phyloP scores from a whole-genome alignment of 2,888 invertebrate genomes.

The Falcaria lacertinaria region DNA sequence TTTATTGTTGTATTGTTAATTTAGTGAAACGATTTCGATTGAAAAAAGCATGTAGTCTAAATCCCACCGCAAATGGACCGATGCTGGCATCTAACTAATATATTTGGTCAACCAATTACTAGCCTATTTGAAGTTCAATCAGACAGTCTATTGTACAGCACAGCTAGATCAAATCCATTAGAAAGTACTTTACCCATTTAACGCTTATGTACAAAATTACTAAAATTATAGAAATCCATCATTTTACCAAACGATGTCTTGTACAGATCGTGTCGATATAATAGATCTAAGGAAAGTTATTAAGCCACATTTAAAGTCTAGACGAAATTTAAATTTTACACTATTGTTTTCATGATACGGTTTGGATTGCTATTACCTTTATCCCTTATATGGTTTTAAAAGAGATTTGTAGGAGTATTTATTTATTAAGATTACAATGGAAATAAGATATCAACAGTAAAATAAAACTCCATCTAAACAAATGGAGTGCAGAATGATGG shows the following conservation, averaged over 20 bases:
- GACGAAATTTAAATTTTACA: constrained; percentile 10
- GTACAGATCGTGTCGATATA: constrained; percentile 18
- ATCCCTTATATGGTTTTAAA: no score
- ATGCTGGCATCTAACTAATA: no score
- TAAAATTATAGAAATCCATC: constrained; percentile 33
- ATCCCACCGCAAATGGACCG: no score
- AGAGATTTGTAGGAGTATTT: no score
- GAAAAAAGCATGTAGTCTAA: no score
- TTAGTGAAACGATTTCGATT: no score
- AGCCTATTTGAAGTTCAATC: no score
- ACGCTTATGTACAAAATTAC: constrained; percentile 22
- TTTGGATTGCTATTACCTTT: constrained; percentile 15
- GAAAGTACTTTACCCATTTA: constrained; percentile 4
- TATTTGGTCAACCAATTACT: no score
- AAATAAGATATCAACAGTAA: constrained; percentile 5
- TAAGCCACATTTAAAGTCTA: constrained; percentile 6
- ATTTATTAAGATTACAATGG: no score
- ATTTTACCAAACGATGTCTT: constrained; percentile 43
- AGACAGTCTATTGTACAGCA: no score
- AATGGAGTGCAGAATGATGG: no score
- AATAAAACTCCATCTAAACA: constrained; percentile 21
- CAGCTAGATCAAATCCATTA: background rate
- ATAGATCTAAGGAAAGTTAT: constrained; percentile 5
- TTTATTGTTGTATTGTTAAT: no score
- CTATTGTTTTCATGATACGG: constrained; percentile 11